A percentile compares a stretch with the other conserved stretches of the same genome.
These are phyloP conservation scores for Andricus grossulariae DNA, from an alignment of 1,140 invertebrate species.

Conservation along the genomic window DNA sequence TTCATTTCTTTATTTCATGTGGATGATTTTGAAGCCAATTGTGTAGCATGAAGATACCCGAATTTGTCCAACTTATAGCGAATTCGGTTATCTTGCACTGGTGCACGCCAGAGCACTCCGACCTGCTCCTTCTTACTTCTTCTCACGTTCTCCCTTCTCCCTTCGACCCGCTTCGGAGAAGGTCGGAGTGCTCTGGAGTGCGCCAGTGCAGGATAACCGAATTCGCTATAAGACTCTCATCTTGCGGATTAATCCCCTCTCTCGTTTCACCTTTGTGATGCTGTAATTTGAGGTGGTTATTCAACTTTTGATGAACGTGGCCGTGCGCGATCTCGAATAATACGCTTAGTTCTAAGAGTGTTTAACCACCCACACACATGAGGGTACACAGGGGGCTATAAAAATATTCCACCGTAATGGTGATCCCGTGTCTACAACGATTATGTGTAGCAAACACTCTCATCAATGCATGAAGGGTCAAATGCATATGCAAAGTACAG, in stretches of 20 bases:
- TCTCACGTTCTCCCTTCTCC: too few species aligned
- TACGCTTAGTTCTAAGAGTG: conserved; percentile 1
- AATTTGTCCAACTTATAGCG: neutral
- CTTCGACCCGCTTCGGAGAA: too few species aligned
- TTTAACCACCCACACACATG: conserved; percentile 1
- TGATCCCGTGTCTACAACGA: neutral
- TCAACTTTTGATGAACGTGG: conserved; percentile 12
- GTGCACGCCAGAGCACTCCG: too few species aligned
- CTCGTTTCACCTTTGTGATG: neutral
- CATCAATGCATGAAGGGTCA: neutral
- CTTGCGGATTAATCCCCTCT: neutral
- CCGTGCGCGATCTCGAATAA: conserved; percentile 5
- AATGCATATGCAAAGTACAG: neutral
- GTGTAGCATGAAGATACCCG: neutral
- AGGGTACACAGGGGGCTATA: neutral
- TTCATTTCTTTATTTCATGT: too few species aligned
- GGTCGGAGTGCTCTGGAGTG: too few species aligned
- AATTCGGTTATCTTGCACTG: too few species aligned
- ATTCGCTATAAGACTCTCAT: neutral
- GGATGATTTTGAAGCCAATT: too few species aligned
- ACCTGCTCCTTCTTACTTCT: too few species aligned
- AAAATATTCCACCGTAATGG: neutral
- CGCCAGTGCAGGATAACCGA: too few species aligned
- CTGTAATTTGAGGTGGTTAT: conserved; percentile 19
- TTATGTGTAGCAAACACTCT: neutral